These are phyloP conservation scores for Lithobates pipiens DNA, from an alignment of 2,797 vertebrate species.

Conservation along the genomic window DNA sequence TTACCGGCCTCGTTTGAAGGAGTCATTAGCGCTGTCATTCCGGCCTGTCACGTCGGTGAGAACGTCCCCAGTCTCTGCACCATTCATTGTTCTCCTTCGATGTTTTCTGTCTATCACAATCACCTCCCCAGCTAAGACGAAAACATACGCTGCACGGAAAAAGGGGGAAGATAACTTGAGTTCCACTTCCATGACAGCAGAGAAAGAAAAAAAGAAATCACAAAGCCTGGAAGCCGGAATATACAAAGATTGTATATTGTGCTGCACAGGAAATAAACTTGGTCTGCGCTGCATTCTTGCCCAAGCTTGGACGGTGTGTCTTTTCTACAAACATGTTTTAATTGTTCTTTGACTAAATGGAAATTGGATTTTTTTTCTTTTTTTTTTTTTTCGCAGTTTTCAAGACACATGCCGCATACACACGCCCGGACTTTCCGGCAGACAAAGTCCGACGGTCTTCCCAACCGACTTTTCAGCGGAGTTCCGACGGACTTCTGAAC, in stretches of 20 bases:
- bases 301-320: background rate
- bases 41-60: slow-evolving; percentile 4
- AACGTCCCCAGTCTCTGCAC: background rate
- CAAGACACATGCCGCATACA: too few relatives aligned
- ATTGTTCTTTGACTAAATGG: background rate
- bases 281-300: background rate
- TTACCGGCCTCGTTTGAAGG: slow-evolving; percentile 30
- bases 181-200: slow-evolving; percentile 18
- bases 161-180: background rate
- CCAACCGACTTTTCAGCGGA: too few relatives aligned
- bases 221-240: background rate
- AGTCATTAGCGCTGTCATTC: slow-evolving; percentile 48
- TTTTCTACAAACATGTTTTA: background rate
- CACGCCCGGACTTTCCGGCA: too few relatives aligned
- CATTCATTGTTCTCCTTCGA: background rate
- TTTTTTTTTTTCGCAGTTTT: too few relatives aligned
- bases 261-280: slow-evolving; percentile 11
- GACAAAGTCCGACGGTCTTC: too few relatives aligned
- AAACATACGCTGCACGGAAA: background rate
- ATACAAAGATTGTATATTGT: slow-evolving; percentile 7
- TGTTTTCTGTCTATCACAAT: slow-evolving; percentile 39
- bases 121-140: background rate
- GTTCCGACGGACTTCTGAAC: too few relatives aligned
- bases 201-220: background rate
- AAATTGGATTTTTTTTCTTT: too few relatives aligned